phyloP scores from a whole-genome alignment of 1,140 invertebrate species.

The Trachymyrmex cornetzi region DNA sequence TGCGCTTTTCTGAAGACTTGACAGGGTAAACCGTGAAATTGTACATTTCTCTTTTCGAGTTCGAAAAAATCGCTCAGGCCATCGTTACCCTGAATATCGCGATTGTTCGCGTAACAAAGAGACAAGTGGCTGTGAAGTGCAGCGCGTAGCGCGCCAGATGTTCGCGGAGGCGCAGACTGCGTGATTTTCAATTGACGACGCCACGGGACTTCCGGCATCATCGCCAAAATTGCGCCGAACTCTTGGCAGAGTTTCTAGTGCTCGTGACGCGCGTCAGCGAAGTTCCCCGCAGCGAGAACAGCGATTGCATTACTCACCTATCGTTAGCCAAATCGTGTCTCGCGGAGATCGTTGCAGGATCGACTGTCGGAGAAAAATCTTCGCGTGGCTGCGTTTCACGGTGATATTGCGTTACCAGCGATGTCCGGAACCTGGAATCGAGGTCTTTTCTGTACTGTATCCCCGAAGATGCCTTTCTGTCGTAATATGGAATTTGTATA shows the following conservation, averaged over 20 bases:
- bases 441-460: conserved; percentile 5
- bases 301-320: conserved; percentile 43
- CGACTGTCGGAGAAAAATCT: conserved; percentile 28
- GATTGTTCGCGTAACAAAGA: conserved; percentile 2
- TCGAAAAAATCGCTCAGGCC: background rate
- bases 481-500: background rate
- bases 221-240: conserved; percentile 78
- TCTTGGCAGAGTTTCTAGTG: conserved; percentile 76
- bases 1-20: background rate
- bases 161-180: conserved; percentile 67
- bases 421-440: conserved; percentile 39
- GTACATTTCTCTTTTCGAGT: background rate
- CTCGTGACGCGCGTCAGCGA: conserved; percentile 55
- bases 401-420: background rate
- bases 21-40: too few relatives aligned
- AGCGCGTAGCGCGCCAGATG: background rate
- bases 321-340: conserved; percentile 49
- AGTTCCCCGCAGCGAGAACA: conserved; percentile 12
- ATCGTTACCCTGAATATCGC: background rate
- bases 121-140: background rate
- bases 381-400: background rate
- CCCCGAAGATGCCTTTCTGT: background rate
- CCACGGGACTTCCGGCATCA: conserved; percentile 79
- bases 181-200: conserved; percentile 66
- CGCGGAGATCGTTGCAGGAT: background rate